Evolutionary conservation across 2,113 vertebrate species (phyloP).

Genomic region (Rhegmatorhina hoffmannsi): DNA sequence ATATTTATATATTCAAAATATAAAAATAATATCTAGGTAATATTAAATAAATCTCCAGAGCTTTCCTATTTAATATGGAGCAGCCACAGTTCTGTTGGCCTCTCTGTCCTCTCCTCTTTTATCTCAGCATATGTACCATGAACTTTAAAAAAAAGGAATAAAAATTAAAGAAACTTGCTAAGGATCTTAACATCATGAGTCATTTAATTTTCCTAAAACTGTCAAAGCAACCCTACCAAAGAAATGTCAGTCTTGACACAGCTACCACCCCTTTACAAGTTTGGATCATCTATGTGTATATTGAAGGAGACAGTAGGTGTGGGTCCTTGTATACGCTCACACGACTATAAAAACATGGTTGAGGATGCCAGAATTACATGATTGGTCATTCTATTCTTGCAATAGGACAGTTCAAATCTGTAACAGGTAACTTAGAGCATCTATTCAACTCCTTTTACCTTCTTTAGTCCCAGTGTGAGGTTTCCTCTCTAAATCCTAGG

Average conservation of each 20-base stretch:
- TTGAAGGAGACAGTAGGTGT: fast-evolving
- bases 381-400: neutral
- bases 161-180: neutral
- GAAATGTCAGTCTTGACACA: neutral
- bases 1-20: neutral
- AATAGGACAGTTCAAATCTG: neutral
- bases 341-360: neutral
- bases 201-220: neutral
- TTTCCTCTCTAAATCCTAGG: neutral
- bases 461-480: neutral
- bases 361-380: neutral
- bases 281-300: neutral
- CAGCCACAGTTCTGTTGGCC: neutral
- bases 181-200: neutral
- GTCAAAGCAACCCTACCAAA: neutral
- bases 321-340: neutral
- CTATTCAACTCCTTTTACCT: neutral
- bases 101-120: neutral
- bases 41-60: neutral
- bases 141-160: fast-evolving
- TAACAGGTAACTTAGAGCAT: neutral
- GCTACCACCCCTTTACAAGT: neutral
- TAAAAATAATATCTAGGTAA: neutral
- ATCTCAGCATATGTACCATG: neutral
- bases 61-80: neutral